A percentile compares a stretch with the other conserved stretches of the same genome.
Evolutionary conservation across 2,888 invertebrate species (phyloP).

Genomic region (Xanthostigma xanthostigma): DNA sequence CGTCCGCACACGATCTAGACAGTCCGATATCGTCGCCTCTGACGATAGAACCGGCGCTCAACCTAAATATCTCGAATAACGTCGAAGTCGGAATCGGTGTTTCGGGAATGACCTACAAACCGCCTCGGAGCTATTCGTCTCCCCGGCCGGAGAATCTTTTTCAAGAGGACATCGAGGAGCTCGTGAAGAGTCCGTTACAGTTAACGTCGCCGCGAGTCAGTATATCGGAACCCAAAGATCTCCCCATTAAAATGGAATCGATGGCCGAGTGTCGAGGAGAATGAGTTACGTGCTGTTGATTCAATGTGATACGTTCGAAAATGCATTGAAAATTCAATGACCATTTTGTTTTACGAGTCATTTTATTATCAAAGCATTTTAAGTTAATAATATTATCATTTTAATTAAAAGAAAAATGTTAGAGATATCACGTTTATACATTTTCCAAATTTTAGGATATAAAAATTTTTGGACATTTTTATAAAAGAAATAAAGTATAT

Average conservation of each 20-base stretch:
- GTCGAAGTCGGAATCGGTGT: constrained; percentile 41
- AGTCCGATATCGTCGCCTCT: constrained; percentile 42
- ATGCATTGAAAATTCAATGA: no score
- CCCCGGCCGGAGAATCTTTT: constrained; percentile 39
- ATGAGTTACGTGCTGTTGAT: constrained; percentile 31
- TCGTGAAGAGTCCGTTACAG: constrained; percentile 46
- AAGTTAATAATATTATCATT: not conserved
- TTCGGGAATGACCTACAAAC: constrained; percentile 49
- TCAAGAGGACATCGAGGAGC: constrained; percentile 45
- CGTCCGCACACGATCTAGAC: constrained; percentile 32
- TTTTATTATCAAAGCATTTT: not conserved
- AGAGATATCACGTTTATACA: constrained; percentile 16
- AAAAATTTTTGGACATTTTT: constrained; percentile 28
- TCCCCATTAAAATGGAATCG: constrained; percentile 59
- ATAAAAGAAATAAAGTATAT: constrained; percentile 21
- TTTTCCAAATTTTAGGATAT: constrained; percentile 24
- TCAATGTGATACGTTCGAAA: constrained; percentile 28
- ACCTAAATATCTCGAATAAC: constrained; percentile 11
- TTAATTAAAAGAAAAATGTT: not conserved
- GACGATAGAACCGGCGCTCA: constrained; percentile 43
- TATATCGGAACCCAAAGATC: constrained; percentile 31
- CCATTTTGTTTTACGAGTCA: not conserved
- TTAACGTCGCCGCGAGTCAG: constrained; percentile 22
- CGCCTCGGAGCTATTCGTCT: constrained; percentile 44
- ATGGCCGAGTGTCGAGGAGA: constrained; percentile 48